Evolutionary conservation across 2,888 invertebrate genomes (phyloP).

Genomic region (Drosophila emarginata): DNA sequence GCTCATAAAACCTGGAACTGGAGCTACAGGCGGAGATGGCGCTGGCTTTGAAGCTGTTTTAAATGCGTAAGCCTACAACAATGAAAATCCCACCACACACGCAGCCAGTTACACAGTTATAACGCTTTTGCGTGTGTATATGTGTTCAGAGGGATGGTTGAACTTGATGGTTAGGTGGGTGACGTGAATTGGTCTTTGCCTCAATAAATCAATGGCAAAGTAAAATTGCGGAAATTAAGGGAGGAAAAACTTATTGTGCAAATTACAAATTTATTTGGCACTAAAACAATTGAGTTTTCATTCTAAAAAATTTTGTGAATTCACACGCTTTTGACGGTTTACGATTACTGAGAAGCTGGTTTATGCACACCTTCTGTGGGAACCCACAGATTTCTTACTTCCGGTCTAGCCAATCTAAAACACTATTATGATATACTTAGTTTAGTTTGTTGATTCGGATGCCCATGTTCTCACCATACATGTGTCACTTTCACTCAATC

Average conservation of each 20-base stretch:
- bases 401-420: too few species aligned
- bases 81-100: constrained; percentile 12
- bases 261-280: constrained; percentile 11
- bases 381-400: too few species aligned
- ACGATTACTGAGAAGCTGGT: neutral
- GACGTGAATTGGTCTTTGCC: constrained; percentile 29
- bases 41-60: constrained; percentile 32
- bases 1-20: constrained; percentile 8
- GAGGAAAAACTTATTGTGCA: constrained; percentile 24
- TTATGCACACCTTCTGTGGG: neutral
- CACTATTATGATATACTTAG: too few species aligned
- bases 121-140: constrained; percentile 16
- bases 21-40: neutral
- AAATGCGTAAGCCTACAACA: constrained; percentile 40
- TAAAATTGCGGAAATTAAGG: constrained; percentile 33
- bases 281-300: neutral
- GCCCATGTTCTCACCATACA: too few species aligned
- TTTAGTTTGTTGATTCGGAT: too few species aligned
- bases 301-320: neutral
- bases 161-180: neutral
- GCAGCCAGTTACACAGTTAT: constrained; percentile 31
- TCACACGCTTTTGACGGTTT: neutral
- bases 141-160: neutral
- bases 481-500: too few species aligned
- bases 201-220: constrained; percentile 65